Conservation (phyloP, 2,888 invertebrate genomes). For the Lycia hirtaria region DNA sequence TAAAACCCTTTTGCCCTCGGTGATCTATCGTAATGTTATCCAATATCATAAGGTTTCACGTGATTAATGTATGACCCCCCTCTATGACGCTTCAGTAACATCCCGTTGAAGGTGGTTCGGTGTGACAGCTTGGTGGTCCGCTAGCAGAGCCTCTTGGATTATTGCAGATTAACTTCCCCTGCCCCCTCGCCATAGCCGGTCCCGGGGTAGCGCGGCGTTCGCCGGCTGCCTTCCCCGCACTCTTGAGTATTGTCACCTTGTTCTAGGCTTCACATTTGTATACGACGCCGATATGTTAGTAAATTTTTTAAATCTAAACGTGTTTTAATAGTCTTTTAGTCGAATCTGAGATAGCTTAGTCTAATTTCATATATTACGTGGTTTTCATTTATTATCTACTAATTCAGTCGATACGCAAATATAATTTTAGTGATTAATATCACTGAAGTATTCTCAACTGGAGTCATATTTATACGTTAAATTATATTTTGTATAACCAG, state of each 20-base stretch:
- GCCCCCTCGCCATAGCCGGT: constrained; percentile 27
- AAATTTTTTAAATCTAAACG: constrained; percentile 81
- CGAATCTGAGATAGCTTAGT: constrained; percentile 83
- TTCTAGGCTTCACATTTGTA: constrained; percentile 72
- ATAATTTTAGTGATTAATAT: constrained; percentile 72
- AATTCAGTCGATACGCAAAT: constrained; percentile 81
- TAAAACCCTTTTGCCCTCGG: too few species aligned
- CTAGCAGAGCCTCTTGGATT: constrained; percentile 18
- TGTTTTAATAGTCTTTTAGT: constrained; percentile 82
- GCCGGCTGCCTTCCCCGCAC: constrained; percentile 34
- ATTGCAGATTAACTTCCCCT: constrained; percentile 28
- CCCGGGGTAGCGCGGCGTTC: constrained; percentile 25
- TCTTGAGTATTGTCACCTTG: constrained; percentile 79
- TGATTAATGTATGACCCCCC: too few species aligned
- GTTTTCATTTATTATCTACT: constrained; percentile 73
- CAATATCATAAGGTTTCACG: too few species aligned
- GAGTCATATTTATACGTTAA: constrained; percentile 45
- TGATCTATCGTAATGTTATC: too few species aligned
- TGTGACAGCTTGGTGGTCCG: constrained; percentile 18
- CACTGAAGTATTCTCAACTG: constrained; percentile 73
- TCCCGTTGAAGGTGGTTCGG: constrained; percentile 3
- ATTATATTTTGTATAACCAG: constrained; percentile 53
- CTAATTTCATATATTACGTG: constrained; percentile 74
- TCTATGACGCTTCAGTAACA: background rate
- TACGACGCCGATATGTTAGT: constrained; percentile 83